phyloP scores from a whole-genome alignment of 2,888 invertebrate genomes.

The Eupithecia abbreviata region DNA sequence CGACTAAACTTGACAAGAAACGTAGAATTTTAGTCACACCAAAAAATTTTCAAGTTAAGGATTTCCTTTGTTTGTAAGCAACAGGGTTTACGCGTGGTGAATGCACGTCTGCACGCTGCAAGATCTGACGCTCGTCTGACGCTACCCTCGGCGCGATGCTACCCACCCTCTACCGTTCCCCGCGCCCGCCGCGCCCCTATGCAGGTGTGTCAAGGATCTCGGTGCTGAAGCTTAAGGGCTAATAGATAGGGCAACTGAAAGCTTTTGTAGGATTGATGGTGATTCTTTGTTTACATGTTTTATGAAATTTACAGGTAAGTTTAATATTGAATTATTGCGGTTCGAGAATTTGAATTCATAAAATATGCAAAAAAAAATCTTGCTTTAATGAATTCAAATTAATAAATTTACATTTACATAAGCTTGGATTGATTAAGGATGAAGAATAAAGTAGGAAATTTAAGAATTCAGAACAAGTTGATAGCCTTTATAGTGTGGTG shows the following conservation, averaged over 20 bases:
- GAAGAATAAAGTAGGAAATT: background rate
- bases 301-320: background rate
- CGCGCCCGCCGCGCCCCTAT: conserved; percentile 35
- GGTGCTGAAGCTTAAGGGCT: conserved; percentile 9
- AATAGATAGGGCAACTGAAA: conserved; percentile 4
- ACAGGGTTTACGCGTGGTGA: conserved; percentile 21
- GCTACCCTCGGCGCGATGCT: conserved; percentile 23
- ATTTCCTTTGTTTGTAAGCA: conserved; percentile 33
- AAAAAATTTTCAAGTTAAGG: conserved; percentile 2
- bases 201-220: conserved; percentile 48
- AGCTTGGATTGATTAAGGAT: background rate
- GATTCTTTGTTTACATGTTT: background rate
- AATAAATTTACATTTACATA: background rate
- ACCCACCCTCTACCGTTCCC: conserved; percentile 16
- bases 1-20: background rate
- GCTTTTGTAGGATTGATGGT: background rate
- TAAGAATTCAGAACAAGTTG: background rate
- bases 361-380: background rate
- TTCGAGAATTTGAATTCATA: background rate
- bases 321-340: background rate
- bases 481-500: background rate
- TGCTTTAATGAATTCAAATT: background rate
- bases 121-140: conserved; percentile 27
- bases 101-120: conserved; percentile 31
- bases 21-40: conserved; percentile 2